Percentiles rank a stretch among this genome's conserved stretches.
phyloP scores from a whole-genome alignment of 2,113 vertebrate genomes.

The Tragelaphus imberbis region DNA sequence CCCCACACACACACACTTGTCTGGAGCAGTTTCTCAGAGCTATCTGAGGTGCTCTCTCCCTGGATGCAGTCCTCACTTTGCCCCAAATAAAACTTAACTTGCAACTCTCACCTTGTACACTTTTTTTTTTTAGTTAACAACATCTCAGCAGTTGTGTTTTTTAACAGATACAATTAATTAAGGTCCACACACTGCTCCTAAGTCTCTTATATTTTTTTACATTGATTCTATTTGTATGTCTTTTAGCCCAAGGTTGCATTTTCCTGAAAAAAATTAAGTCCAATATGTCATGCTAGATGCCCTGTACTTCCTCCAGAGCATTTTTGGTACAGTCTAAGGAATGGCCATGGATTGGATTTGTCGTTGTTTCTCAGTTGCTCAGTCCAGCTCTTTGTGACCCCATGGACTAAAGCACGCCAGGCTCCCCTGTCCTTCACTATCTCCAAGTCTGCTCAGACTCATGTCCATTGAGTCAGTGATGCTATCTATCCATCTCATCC shows the following conservation, averaged over 20 bases:
- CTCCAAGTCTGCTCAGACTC: neutral
- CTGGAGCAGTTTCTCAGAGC: neutral
- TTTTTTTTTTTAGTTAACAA: neutral
- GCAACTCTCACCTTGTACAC: accelerated
- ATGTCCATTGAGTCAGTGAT: neutral
- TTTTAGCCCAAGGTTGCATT: neutral
- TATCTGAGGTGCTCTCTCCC: neutral
- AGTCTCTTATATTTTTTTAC: neutral
- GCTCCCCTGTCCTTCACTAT: neutral
- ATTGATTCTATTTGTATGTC: neutral
- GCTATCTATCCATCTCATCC: neutral
- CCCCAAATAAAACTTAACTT: neutral
- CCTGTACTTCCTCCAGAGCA: neutral
- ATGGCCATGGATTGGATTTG: neutral
- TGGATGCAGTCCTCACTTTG: neutral
- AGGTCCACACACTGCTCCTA: neutral
- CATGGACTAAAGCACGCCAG: neutral
- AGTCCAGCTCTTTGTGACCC: neutral
- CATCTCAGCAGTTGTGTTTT: neutral
- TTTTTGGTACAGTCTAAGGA: neutral
- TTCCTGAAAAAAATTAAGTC: neutral
- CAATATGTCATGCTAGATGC: neutral
- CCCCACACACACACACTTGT: neutral
- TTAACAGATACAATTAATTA: neutral
- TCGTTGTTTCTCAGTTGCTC: neutral